phyloP scores from a whole-genome alignment of 2,888 invertebrate genomes.

The Pristionchus entomophagus region DNA sequence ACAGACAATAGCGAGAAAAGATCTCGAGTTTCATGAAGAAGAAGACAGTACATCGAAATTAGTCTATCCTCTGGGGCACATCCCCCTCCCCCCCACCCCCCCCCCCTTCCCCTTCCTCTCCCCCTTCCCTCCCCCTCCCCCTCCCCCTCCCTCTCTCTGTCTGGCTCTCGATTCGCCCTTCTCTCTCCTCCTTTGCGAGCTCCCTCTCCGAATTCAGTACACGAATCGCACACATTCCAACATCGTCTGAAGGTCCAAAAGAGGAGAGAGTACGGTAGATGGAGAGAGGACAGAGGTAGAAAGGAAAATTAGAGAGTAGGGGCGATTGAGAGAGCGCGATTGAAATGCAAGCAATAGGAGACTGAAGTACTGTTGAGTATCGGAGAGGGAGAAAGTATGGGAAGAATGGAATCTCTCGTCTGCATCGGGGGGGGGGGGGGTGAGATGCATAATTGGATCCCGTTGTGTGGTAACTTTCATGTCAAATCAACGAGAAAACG shows the following conservation, averaged over 20 bases:
- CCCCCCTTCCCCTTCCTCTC: background rate
- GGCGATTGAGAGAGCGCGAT: background rate
- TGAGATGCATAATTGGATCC: no score
- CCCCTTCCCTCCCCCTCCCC: slow-evolving; percentile 7
- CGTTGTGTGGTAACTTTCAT: no score
- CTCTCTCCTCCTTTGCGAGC: background rate
- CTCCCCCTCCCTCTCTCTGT: slow-evolving; percentile 11
- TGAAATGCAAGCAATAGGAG: background rate
- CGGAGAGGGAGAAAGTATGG: background rate
- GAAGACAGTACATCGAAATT: background rate
- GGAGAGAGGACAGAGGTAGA: slow-evolving; percentile 5
- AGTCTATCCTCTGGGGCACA: background rate
- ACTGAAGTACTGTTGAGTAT: background rate
- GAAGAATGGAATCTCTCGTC: background rate
- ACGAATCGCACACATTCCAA: background rate
- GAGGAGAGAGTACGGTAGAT: background rate
- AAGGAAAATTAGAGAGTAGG: background rate
- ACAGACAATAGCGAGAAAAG: background rate
- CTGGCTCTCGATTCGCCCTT: background rate
- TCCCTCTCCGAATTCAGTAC: background rate
- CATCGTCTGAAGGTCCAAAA: background rate
- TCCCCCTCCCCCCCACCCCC: background rate
- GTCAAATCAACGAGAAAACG: no score
- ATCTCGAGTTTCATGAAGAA: slow-evolving; percentile 24
- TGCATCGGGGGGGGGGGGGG: no score